A percentile compares a stretch with the other conserved stretches of the same genome.
Conservation (phyloP, 2,113 vertebrate genomes). For the human region GRCh38 chr22:42397001-42397500, state of each 20-base stretch:
- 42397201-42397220: not conserved
- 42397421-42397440: fast-evolving
- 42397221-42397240: not conserved
- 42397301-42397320: not conserved
- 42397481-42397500: conserved; percentile 10
- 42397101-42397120: fast-evolving
- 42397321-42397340: not conserved
- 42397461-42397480: conserved; percentile 1
- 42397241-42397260: too few species aligned
- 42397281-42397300: fast-evolving
- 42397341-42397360: fast-evolving
- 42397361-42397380: fast-evolving
- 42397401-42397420: not conserved
- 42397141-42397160: fast-evolving
- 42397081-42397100: not conserved
- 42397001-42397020: not conserved
- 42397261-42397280: too few species aligned
- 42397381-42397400: fast-evolving
- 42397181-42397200: fast-evolving
- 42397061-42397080: not conserved
- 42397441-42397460: not conserved
- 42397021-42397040: not conserved
- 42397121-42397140: not conserved
- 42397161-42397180: fast-evolving
- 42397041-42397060: fast-evolving